These are phyloP conservation scores for Homalodisca vitripennis DNA, from an alignment of 1,140 invertebrate genomes.

Conservation along the genomic window DNA sequence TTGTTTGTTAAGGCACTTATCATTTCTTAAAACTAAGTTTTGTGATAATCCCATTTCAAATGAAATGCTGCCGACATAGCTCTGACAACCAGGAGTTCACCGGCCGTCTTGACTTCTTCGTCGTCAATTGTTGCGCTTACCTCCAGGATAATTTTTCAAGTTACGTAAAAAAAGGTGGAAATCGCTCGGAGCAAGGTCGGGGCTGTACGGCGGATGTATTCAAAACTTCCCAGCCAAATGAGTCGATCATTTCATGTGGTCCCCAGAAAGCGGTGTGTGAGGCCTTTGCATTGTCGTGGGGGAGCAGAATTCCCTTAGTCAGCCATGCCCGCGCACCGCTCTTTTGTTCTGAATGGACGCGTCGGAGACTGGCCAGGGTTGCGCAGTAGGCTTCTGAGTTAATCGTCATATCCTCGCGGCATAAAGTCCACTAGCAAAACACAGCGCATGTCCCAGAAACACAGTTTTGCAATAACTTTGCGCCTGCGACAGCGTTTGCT, in stretches of 20 bases:
- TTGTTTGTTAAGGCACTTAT: background rate
- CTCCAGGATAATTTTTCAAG: background rate
- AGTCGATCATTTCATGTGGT: background rate
- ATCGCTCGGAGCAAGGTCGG: background rate
- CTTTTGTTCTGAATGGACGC: constrained; percentile 11
- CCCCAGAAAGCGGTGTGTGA: background rate
- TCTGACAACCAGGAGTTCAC: background rate
- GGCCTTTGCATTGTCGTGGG: background rate
- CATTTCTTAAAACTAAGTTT: background rate
- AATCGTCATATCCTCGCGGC: constrained; percentile 38
- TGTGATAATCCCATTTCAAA: background rate
- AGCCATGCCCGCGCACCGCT: background rate
- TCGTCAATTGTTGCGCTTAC: background rate
- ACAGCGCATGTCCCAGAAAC: constrained; percentile 41
- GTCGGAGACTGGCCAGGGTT: constrained; percentile 30
- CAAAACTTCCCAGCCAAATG: constrained; percentile 44
- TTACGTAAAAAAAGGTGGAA: background rate
- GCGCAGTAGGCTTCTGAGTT: constrained; percentile 38
- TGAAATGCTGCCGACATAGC: background rate
- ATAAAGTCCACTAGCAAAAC: constrained; percentile 42
- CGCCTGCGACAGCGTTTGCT: background rate
- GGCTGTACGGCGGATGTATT: constrained; percentile 34
- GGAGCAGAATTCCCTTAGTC: background rate
- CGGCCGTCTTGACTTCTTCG: background rate
- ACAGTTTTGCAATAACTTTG: constrained; percentile 39